Conservation (phyloP, 2,113 vertebrate genomes). For the Sylvia atricapilla region DNA sequence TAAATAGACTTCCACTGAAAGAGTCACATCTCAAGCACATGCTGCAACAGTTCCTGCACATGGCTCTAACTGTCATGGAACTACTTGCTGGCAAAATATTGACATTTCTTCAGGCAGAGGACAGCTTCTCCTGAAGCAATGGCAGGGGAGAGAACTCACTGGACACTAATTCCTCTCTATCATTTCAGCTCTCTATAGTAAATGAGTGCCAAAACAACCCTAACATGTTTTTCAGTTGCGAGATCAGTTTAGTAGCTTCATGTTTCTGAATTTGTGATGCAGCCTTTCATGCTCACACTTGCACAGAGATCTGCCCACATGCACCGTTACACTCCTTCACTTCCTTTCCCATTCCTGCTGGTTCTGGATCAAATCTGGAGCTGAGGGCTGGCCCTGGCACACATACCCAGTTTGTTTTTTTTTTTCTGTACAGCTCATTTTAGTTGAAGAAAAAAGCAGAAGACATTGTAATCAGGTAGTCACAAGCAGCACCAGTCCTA, state of each 20-base stretch:
- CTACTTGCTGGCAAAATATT: background rate
- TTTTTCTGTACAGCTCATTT: background rate
- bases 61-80: background rate
- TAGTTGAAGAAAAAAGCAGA: background rate
- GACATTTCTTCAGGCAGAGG: background rate
- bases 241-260: background rate
- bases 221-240: background rate
- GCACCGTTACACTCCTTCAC: background rate
- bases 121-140: background rate
- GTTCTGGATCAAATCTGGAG: background rate
- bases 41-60: slow-evolving; percentile 1
- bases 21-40: slow-evolving; percentile 27
- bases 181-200: background rate
- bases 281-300: background rate
- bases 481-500: background rate
- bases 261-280: background rate
- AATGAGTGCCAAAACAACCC: background rate
- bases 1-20: slow-evolving; percentile 34
- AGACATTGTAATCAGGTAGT: background rate
- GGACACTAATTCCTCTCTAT: background rate
- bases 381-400: background rate
- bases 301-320: background rate
- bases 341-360: background rate
- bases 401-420: background rate
- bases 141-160: background rate